Percentiles rank a stretch among this genome's conserved stretches.
Evolutionary conservation across 1,140 invertebrate genomes (phyloP).

Genomic region (Tachypleus tridentatus): DNA sequence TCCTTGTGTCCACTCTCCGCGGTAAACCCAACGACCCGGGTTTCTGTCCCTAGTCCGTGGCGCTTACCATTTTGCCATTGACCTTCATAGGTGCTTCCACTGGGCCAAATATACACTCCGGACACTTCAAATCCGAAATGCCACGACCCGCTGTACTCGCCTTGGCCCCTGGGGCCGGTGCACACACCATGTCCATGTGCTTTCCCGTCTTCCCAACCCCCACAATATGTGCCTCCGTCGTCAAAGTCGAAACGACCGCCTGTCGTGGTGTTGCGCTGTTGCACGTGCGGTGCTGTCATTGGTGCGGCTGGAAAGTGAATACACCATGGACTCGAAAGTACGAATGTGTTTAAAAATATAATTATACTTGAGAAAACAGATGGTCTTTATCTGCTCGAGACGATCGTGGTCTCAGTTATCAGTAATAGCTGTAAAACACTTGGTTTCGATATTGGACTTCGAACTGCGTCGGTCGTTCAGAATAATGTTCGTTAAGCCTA

Average conservation of each 20-base stretch:
- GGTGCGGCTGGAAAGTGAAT: too few relatives aligned
- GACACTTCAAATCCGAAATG: conserved; percentile 88
- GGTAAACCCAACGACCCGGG: conserved; percentile 94
- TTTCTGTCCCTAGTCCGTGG: conserved; percentile 94
- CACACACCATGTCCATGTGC: conserved; percentile 93
- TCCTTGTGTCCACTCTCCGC: conserved; percentile 99
- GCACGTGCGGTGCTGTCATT: too few relatives aligned
- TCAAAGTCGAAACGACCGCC: conserved; percentile 99
- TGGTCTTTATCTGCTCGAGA: too few relatives aligned
- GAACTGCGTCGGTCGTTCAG: too few relatives aligned
- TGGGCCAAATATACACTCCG: conserved; percentile 96
- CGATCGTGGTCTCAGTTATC: too few relatives aligned
- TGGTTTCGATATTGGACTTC: too few relatives aligned
- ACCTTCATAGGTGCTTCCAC: conserved; percentile 88
- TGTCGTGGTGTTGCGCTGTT: conserved; percentile 42
- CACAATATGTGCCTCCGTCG: conserved; percentile 98
- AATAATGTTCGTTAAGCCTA: too few relatives aligned
- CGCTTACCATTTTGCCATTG: conserved; percentile 99
- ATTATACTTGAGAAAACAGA: too few relatives aligned
- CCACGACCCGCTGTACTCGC: conserved; percentile 98
- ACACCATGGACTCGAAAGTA: too few relatives aligned
- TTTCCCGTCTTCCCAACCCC: conserved; percentile 98
- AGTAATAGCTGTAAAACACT: too few relatives aligned
- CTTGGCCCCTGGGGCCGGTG: conserved; percentile 93
- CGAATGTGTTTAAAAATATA: too few relatives aligned